These are phyloP conservation scores for Tricholauxania praeusta DNA, from an alignment of 2,888 invertebrate species.

Conservation along the genomic window DNA sequence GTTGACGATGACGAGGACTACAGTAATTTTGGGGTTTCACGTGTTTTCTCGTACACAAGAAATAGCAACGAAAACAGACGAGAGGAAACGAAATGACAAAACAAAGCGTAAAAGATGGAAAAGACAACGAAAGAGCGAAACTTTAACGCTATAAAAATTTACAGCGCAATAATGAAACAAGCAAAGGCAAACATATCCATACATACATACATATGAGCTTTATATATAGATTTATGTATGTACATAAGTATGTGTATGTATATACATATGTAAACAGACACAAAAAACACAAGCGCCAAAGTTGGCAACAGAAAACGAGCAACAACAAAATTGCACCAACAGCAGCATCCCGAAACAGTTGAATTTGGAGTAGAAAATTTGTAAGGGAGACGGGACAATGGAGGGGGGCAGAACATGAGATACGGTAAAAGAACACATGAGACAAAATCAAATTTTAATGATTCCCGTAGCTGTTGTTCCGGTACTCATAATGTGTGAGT, in stretches of 20 bases:
- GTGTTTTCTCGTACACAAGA: slow-evolving; percentile 3
- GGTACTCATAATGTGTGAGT: slow-evolving; percentile 6
- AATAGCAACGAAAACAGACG: neutral
- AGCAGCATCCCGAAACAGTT: slow-evolving; percentile 38
- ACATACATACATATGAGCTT: neutral
- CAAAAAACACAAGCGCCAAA: slow-evolving; percentile 37
- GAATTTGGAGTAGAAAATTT: slow-evolving; percentile 24
- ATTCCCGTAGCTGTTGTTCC: slow-evolving; percentile 34
- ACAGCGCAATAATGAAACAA: slow-evolving; percentile 18
- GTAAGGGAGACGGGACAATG: slow-evolving; percentile 1
- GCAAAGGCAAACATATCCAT: neutral
- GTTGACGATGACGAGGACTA: slow-evolving; percentile 1
- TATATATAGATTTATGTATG: neutral
- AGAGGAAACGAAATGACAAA: too few species aligned
- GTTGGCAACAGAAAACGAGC: slow-evolving; percentile 44
- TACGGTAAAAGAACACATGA: slow-evolving; percentile 42
- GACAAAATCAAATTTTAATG: slow-evolving; percentile 58
- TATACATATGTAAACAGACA: neutral
- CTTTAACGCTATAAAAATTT: slow-evolving; percentile 20
- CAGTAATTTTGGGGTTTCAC: slow-evolving; percentile 16
- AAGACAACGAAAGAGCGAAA: neutral
- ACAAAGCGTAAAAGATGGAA: neutral
- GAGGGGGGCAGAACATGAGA: neutral
- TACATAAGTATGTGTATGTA: neutral
- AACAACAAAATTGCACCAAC: slow-evolving; percentile 24